Conservation (phyloP, 2,113 vertebrate species). For the Leptobrachium ailaonicum region DNA sequence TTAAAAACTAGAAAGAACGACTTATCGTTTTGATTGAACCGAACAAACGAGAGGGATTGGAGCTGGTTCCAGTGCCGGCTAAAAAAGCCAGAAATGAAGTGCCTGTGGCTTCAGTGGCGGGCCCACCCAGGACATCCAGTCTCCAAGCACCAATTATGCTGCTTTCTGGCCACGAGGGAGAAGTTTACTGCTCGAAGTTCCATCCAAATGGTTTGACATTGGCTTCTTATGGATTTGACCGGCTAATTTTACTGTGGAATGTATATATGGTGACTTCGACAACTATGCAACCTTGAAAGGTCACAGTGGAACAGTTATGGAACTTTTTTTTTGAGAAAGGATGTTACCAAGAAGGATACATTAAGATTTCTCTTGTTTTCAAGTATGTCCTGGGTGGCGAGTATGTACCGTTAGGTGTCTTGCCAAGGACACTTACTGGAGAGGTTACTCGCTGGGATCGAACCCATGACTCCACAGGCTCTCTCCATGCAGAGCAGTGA, state of each 20-base stretch:
- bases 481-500: no score
- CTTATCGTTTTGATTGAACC: conserved; percentile 79
- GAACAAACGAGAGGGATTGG: conserved; percentile 73
- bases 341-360: no score
- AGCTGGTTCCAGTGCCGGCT: conserved; percentile 71
- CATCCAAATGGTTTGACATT: conserved; percentile 91
- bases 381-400: no score
- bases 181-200: conserved; percentile 97
- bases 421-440: no score
- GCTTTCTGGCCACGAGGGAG: conserved; percentile 93
- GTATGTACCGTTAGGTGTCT: no score
- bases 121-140: conserved; percentile 88
- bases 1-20: not conserved
- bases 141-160: conserved; percentile 97
- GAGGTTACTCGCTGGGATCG: no score
- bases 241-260: conserved; percentile 92
- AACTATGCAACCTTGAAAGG: conserved; percentile 95
- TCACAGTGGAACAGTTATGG: conserved; percentile 96
- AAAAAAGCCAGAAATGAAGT: conserved; percentile 83
- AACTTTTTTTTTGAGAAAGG: no score
- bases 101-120: conserved; percentile 72
- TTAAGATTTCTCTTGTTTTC: no score
- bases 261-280: conserved; percentile 94
- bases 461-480: no score
- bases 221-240: conserved; percentile 92